A percentile compares a stretch with the other conserved stretches of the same genome.
These are phyloP conservation scores for Incurvaria masculella DNA, from an alignment of 2,888 invertebrate species.

Conservation along the genomic window DNA sequence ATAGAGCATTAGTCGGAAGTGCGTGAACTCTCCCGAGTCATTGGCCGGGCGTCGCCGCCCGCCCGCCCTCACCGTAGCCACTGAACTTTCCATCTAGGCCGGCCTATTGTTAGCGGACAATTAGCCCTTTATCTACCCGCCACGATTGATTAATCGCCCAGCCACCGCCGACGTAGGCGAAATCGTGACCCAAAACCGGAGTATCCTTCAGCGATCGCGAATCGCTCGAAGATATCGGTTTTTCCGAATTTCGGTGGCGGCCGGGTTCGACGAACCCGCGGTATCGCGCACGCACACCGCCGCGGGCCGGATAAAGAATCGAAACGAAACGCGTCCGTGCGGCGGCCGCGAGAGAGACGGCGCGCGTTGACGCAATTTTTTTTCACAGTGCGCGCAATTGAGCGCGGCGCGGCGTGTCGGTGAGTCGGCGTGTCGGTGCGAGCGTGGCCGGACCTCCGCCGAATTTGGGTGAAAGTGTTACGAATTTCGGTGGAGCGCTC, in stretches of 20 bases:
- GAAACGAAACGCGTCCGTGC: constrained; percentile 41
- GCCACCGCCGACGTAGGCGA: too few relatives aligned
- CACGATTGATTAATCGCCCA: too few relatives aligned
- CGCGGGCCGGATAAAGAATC: constrained; percentile 32
- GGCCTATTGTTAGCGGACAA: too few relatives aligned
- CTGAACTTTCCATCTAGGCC: neutral
- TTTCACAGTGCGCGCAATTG: constrained; percentile 52
- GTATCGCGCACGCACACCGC: neutral
- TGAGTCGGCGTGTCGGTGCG: constrained; percentile 54
- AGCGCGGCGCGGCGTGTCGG: constrained; percentile 38
- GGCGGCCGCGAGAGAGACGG: constrained; percentile 50
- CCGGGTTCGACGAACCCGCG: neutral
- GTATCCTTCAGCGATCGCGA: too few relatives aligned
- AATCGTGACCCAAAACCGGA: neutral
- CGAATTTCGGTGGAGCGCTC: constrained; percentile 57
- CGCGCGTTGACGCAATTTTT: constrained; percentile 53
- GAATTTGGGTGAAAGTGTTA: constrained; percentile 59
- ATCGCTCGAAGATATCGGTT: neutral
- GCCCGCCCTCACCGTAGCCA: constrained; percentile 15
- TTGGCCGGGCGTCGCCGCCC: constrained; percentile 11
- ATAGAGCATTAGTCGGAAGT: too few relatives aligned
- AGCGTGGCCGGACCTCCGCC: constrained; percentile 55
- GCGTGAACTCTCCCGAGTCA: too few relatives aligned
- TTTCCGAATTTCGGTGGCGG: neutral
- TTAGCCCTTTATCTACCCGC: too few relatives aligned